Base-by-base conservation (phyloP, 2,888 invertebrate genomes). In the Cryptophagus acutangulus region DNA sequence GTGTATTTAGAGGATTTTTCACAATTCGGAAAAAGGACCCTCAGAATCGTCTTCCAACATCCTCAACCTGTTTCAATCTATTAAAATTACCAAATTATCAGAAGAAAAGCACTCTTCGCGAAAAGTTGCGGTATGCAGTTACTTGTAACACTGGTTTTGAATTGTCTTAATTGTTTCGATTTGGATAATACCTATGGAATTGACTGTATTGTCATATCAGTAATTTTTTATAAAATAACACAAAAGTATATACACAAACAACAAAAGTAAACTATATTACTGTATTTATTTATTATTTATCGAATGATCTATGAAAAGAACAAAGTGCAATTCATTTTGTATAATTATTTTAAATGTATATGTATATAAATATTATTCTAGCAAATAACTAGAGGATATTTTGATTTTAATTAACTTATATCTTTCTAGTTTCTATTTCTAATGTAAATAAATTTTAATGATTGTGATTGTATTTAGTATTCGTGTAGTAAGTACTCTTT, bases 111-210 rank as follows among this genome's bases (percentile, higher is more conserved):
- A 93, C 94, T 0, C 71, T 99, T 3, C 75, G 93, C 33, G 97
- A 99, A 62, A 99, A 99, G 69, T 74, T 99, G 3, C 80, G 95
- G 20, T 99, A 99, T 67, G 99, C 99, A 0, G 93, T 99, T 39
- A 87, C 87, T 50, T 93, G 95, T 60, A 96, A 97, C 69, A 95
- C 97, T 10, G 99, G 99, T 14, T 99, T 99, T 70, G 99, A 99
- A 72, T 77, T 99, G n/a, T 96, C 96, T 2, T 96, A 86, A 76
- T 12, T 10, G 12, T 20, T n/a, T n/a, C 12, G n/a, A 33, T 45
- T 33, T 9, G 10, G 4, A 15, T 6, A 35, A 39, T 25, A 36
- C 24, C 10, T 13, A 33, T 34, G 48, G 46, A 48, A 46, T 46
- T 43, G 48, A 46, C 41, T 33, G 39, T 33, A 20, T 36, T 20